Evolutionary conservation across 2,888 invertebrate genomes (phyloP).

Genomic region (Nasonovia ribisnigri): DNA sequence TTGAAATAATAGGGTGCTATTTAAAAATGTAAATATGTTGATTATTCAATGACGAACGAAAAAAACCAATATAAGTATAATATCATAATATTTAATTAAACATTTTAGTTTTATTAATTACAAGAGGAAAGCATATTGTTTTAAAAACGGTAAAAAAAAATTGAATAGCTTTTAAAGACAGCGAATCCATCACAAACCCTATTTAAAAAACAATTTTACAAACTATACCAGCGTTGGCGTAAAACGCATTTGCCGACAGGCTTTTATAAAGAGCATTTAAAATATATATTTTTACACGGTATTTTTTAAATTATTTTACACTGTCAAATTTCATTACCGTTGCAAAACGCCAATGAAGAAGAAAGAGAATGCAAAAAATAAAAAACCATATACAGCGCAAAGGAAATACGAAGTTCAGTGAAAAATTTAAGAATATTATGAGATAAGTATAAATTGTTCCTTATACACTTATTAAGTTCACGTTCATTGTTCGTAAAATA

Average conservation of each 20-base stretch:
- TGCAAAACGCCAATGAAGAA: not conserved
- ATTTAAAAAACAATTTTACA: slow-evolving; percentile 46
- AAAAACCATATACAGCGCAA: not conserved
- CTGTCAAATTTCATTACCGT: slow-evolving; percentile 29
- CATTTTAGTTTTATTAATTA: slow-evolving; percentile 26
- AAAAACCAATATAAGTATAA: not conserved
- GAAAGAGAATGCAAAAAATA: not conserved
- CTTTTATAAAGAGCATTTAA: slow-evolving; percentile 44
- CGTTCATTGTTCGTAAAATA: not conserved
- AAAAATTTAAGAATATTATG: not conserved
- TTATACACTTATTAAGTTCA: not conserved
- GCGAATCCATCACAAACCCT: slow-evolving; percentile 31
- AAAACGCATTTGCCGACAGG: slow-evolving; percentile 23
- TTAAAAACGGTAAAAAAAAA: slow-evolving; percentile 23
- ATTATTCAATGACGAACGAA: not conserved
- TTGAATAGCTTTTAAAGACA: slow-evolving; percentile 22
- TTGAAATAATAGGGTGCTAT: not conserved
- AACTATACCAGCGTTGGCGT: not conserved
- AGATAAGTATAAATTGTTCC: not conserved
- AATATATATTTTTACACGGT: slow-evolving; percentile 25
- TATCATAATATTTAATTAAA: slow-evolving; percentile 2
- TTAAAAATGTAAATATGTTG: not conserved
- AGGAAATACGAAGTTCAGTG: not conserved
- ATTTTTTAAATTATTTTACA: slow-evolving; percentile 35
- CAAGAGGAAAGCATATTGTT: not conserved